Evolutionary conservation across 2,888 invertebrate genomes (phyloP).

Genomic region (Ophion costatus): DNA sequence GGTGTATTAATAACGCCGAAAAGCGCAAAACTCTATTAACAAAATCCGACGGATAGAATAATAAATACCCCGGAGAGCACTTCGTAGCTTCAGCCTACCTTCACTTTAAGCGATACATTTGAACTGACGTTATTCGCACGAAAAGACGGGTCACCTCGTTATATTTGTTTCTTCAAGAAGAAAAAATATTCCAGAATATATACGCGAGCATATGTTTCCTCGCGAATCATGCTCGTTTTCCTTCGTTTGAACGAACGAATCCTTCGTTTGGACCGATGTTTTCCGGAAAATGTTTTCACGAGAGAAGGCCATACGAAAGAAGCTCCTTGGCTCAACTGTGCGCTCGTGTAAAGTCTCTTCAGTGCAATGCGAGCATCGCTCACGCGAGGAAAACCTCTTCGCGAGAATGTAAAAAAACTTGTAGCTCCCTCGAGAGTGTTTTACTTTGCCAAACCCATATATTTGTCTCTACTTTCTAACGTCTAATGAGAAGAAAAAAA

Average conservation of each 20-base stretch:
- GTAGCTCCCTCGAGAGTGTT: slow-evolving; percentile 38
- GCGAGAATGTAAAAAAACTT: slow-evolving; percentile 35
- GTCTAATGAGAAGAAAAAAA: slow-evolving; percentile 13
- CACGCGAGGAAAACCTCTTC: slow-evolving; percentile 20
- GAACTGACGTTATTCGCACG: background rate
- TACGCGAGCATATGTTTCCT: slow-evolving; percentile 6
- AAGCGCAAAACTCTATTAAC: slow-evolving; percentile 8
- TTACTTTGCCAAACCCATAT: background rate
- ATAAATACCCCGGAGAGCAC: slow-evolving; percentile 41
- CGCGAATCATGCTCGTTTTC: slow-evolving; percentile 23
- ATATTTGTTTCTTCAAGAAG: slow-evolving; percentile 31
- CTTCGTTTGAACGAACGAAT: slow-evolving; percentile 9
- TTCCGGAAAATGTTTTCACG: slow-evolving; percentile 26
- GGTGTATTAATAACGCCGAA: slow-evolving; percentile 39
- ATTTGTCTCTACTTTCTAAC: slow-evolving; percentile 16
- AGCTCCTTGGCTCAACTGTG: background rate
- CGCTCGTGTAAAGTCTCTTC: background rate
- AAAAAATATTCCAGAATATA: background rate
- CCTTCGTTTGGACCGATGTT: background rate
- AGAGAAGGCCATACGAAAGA: background rate
- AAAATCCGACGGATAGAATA: slow-evolving; percentile 33
- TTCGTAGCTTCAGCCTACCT: slow-evolving; percentile 23
- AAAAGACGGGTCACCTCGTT: slow-evolving; percentile 10
- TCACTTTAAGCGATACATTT: slow-evolving; percentile 25
- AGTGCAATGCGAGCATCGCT: slow-evolving; percentile 12